Base-by-base conservation (phyloP, 2,888 invertebrate genomes). In the Terebella lapidaria region DNA sequence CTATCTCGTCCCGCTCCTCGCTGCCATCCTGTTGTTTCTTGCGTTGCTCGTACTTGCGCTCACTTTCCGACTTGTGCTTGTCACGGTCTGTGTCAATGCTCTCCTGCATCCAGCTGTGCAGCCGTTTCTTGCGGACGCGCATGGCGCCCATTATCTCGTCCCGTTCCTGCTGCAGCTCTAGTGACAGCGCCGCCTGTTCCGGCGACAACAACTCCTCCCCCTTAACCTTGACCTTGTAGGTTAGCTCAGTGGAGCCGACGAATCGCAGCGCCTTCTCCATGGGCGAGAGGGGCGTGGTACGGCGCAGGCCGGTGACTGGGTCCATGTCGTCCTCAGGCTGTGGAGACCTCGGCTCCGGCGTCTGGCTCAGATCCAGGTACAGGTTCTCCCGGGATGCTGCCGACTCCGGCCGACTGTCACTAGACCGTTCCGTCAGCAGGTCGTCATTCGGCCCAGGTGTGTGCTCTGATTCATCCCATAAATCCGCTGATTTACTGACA, bases 231-330 rank as follows among this genome's bases (percentile, higher is more conserved):
- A 60, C 60, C 54, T 52, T 42, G 26, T 51, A 57, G 20, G 18
- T 22, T 22, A 42, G 35, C 47, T 60, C 60, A 1, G 60, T 57
- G 2, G 22, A 28, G 24, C 26, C 53, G 20, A 57, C 54, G 47
- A 60, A 60, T 24, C 30, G 20, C 22, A 57, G n/a, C 20, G 60
- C 60, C 47, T 57, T 60, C 46, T 57, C 60, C 27, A 60, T 30
- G 25, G 60, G 52, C 4, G 57, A 25, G 25, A 54, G 30, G 24
- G 35, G 53, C 20, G 57, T 54, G 2, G 60, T 60, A 46, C 54
- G 52, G 27, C 54, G 24, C 2, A 60, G 57, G 2, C 60, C 60
- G 1, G 60, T 60, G 27, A 54, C 46, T 30, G 57, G 60, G 45
- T 60, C 60, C 60, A 60, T 60, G 26, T 25, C 35, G n/a, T 28